Evolutionary conservation across 2,113 vertebrate genomes (phyloP).

Genomic region (Panthera leo): DNA sequence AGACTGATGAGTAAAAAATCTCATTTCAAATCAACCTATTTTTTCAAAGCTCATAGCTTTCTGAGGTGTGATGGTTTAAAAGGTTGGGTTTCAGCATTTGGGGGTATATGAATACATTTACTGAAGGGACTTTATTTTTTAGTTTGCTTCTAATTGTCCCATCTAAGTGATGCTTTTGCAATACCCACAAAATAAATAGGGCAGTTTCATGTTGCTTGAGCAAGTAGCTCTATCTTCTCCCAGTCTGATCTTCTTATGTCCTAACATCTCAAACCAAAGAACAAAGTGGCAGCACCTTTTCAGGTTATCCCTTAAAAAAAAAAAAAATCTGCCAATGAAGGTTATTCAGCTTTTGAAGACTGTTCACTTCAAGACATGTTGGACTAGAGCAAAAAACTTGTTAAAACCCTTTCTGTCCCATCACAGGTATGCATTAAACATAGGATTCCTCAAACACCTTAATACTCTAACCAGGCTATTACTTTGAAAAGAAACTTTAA

Average conservation of each 20-base stretch:
- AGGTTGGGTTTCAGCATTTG: constrained; percentile 9
- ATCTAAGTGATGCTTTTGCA: constrained; percentile 42
- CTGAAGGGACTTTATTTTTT: constrained; percentile 48
- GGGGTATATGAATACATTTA: constrained; percentile 50
- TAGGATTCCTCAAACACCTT: neutral
- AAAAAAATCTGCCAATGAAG: neutral
- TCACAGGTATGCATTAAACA: constrained; percentile 40
- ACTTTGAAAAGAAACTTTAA: constrained; percentile 14
- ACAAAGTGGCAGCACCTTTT: constrained; percentile 29
- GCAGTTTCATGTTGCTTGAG: neutral
- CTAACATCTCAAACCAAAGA: constrained; percentile 31
- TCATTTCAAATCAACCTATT: constrained; percentile 48
- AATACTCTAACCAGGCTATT: neutral
- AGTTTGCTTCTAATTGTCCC: constrained; percentile 46
- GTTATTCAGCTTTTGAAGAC: constrained; percentile 38
- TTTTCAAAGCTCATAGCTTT: constrained; percentile 46
- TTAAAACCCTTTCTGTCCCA: constrained; percentile 14
- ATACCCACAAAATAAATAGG: constrained; percentile 49
- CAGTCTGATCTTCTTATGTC: neutral
- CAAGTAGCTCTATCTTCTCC: neutral
- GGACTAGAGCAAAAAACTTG: constrained; percentile 18
- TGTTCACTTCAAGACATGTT: neutral
- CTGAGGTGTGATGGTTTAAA: constrained; percentile 16
- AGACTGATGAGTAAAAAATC: constrained; percentile 40
- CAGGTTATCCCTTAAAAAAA: neutral